Percentiles rank a stretch among this genome's conserved stretches.
Evolutionary conservation across 2,888 invertebrate genomes (phyloP).

Genomic region (Drosophila percnosoma): DNA sequence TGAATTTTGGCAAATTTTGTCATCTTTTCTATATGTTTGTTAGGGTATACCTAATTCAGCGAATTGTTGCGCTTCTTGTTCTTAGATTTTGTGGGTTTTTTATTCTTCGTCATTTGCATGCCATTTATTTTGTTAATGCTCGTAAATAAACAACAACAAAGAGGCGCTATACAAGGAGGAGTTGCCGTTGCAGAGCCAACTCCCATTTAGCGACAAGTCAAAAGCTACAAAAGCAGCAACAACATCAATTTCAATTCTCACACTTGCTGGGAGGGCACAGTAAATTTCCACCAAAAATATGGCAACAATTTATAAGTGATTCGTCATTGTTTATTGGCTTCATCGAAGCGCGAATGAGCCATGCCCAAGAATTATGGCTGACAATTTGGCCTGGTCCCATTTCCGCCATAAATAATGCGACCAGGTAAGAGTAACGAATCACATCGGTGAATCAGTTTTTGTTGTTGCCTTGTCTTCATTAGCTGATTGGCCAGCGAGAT

Average conservation of each 20-base stretch:
- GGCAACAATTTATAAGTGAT: conserved; percentile 82
- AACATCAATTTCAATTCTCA: conserved; percentile 81
- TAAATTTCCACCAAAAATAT: conserved; percentile 67
- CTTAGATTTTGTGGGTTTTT: conserved; percentile 21
- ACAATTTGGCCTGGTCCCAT: conserved; percentile 55
- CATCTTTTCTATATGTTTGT: neutral
- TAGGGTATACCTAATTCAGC: conserved; percentile 10
- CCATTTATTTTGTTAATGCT: conserved; percentile 79
- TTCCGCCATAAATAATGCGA: conserved; percentile 26
- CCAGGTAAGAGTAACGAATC: conserved; percentile 46
- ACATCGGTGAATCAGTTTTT: conserved; percentile 27
- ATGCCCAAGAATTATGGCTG: conserved; percentile 68
- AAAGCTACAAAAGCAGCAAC: conserved; percentile 56
- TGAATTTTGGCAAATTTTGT: neutral
- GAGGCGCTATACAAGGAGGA: neutral
- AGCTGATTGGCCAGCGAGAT: conserved; percentile 42
- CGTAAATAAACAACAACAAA: conserved; percentile 71
- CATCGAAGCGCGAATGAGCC: conserved; percentile 70
- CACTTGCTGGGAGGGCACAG: conserved; percentile 43
- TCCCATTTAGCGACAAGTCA: conserved; percentile 56
- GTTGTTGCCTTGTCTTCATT: conserved; percentile 52
- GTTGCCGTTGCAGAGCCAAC: conserved; percentile 27
- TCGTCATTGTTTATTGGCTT: conserved; percentile 82
- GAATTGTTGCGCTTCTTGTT: neutral
- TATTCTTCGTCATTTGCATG: conserved; percentile 71